These are phyloP conservation scores for Nasonia vitripennis DNA, from an alignment of 1,140 invertebrate species.

Conservation along the genomic window DNA sequence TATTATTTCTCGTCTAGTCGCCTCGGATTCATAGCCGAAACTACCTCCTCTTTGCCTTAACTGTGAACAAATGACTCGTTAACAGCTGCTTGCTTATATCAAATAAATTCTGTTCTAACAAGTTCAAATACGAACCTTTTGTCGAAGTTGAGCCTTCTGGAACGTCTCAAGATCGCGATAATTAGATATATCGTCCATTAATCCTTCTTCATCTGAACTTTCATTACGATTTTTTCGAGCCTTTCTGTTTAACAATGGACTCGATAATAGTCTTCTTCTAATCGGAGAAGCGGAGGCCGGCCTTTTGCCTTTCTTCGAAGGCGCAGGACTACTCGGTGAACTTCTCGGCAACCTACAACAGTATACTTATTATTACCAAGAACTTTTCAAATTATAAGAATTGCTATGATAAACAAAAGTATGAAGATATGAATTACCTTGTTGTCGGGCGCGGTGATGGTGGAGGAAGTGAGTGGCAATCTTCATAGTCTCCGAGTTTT, in stretches of 20 bases:
- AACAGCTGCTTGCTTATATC: not conserved
- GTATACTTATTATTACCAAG: not conserved
- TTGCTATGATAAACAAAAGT: constrained; percentile 30
- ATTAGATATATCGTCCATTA: constrained; percentile 79
- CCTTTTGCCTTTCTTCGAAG: constrained; percentile 82
- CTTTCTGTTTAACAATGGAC: constrained; percentile 85
- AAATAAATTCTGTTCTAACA: not conserved
- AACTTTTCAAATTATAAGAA: constrained; percentile 24
- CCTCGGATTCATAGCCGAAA: constrained; percentile 72
- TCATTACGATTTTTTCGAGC: constrained; percentile 86
- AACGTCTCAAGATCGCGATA: constrained; percentile 95
- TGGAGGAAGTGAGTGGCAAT: constrained; percentile 70
- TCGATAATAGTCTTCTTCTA: constrained; percentile 83
- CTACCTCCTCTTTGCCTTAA: constrained; percentile 78
- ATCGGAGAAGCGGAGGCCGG: constrained; percentile 88
- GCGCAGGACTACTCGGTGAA: constrained; percentile 82
- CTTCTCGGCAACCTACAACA: constrained; percentile 79
- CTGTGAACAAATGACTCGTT: constrained; percentile 66
- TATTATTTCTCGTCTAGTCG: constrained; percentile 86
- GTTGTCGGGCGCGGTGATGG: constrained; percentile 71
- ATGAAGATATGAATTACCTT: constrained; percentile 56
- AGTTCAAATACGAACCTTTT: constrained; percentile 82
- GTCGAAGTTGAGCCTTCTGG: constrained; percentile 94
- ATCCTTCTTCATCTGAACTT: constrained; percentile 90
- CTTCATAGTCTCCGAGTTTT: constrained; percentile 70